phyloP scores from a whole-genome alignment of 2,888 invertebrate genomes.

The Adelphocoris suturalis region DNA sequence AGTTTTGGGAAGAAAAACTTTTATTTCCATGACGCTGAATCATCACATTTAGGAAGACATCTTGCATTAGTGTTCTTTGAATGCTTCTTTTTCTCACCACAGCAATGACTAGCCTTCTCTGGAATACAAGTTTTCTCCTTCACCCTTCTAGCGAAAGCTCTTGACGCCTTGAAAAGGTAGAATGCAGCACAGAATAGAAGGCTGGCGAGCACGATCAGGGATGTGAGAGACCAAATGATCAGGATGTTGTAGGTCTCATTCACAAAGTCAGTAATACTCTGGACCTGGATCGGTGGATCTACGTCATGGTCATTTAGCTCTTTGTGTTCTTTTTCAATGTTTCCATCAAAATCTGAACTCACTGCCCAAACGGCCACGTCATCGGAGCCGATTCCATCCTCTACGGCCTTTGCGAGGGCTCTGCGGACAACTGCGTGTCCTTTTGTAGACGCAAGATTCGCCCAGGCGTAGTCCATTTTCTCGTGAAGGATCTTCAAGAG shows the following conservation, averaged over 20 bases:
- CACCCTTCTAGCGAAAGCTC: conserved; percentile 42
- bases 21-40: not conserved
- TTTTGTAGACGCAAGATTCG: conserved; percentile 13
- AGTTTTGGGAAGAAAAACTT: too few species aligned
- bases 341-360: conserved; percentile 37
- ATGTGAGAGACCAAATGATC: conserved; percentile 50
- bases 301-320: not conserved
- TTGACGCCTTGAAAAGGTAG: conserved; percentile 31
- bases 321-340: conserved; percentile 18
- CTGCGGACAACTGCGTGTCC: conserved; percentile 50
- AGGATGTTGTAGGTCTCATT: conserved; percentile 58
- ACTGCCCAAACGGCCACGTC: conserved; percentile 64
- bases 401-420: conserved; percentile 57
- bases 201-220: conserved; percentile 47
- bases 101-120: not conserved
- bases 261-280: conserved; percentile 38
- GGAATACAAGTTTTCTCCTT: conserved; percentile 43
- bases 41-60: not conserved
- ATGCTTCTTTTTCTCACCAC: not conserved
- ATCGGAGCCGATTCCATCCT: conserved; percentile 49
- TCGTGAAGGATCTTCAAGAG: conserved; percentile 56
- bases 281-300: not conserved
- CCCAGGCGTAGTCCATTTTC: conserved; percentile 66
- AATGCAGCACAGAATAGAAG: conserved; percentile 44
- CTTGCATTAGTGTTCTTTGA: too few species aligned